Percentiles rank a stretch among this genome's conserved stretches.
Evolutionary conservation across 92 coral and sea anemone genomes (phyloP).

Genomic region (Phenganax marumi): DNA sequence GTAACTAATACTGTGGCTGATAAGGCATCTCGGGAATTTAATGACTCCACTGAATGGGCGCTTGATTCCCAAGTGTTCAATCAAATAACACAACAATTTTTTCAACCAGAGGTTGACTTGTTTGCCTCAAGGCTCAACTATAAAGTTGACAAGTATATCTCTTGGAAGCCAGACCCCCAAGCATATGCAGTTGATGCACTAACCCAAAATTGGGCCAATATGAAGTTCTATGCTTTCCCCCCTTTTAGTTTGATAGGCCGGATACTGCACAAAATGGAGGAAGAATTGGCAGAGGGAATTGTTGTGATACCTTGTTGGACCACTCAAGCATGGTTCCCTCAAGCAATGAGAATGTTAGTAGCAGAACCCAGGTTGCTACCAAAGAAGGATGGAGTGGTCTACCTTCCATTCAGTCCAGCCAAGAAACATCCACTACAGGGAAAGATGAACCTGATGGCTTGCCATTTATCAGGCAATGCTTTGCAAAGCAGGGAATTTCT

Average conservation of each 20-base stretch:
- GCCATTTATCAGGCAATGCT: constrained; percentile 53
- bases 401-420: constrained; percentile 59
- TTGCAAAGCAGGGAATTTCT: constrained; percentile 37
- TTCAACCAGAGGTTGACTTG: constrained; percentile 5
- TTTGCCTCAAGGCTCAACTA: neutral
- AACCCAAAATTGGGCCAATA: neutral
- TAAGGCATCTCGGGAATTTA: neutral
- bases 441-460: constrained; percentile 46
- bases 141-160: neutral
- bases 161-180: constrained; percentile 2
- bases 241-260: neutral
- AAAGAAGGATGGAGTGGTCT: constrained; percentile 28
- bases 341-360: constrained; percentile 7
- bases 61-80: neutral
- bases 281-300: neutral
- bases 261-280: constrained; percentile 10
- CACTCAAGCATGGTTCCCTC: constrained; percentile 8
- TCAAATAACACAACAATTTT: neutral
- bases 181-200: constrained; percentile 4
- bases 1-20: neutral
- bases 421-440: constrained; percentile 51
- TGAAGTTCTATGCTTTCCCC: neutral
- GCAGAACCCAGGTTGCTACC: neutral
- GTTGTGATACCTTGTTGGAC: neutral
- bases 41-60: neutral